phyloP scores from a whole-genome alignment of 2,113 vertebrate species.

The Microcebus ravelobensis region DNA sequence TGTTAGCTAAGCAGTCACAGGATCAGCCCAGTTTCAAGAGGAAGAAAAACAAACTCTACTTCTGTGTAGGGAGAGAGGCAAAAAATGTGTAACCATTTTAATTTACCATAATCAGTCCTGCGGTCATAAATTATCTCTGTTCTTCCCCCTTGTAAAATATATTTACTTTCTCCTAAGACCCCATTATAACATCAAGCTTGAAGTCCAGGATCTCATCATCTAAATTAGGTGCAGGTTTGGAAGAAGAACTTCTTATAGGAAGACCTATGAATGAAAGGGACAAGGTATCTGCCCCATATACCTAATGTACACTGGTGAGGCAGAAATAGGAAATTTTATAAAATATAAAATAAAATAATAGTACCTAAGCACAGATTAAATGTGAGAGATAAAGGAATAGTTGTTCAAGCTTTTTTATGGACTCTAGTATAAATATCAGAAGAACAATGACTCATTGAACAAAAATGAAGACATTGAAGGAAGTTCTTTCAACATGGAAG shows the following conservation, averaged over 20 bases:
- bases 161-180: not conserved
- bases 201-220: not conserved
- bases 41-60: not conserved
- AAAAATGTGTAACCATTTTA: not conserved
- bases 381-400: not conserved
- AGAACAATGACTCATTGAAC: not conserved
- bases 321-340: not conserved
- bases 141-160: not conserved
- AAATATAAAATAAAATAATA: not conserved
- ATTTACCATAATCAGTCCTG: not conserved
- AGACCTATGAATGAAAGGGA: not conserved
- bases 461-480: not conserved
- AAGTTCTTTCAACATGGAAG: not conserved
- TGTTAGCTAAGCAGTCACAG: not conserved
- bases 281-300: not conserved
- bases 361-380: not conserved
- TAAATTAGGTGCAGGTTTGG: not conserved
- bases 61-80: not conserved
- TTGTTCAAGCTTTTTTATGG: not conserved
- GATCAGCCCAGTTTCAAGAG: not conserved
- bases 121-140: not conserved
- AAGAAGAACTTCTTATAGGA: not conserved
- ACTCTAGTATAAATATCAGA: not conserved
- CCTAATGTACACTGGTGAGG: not conserved
- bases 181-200: not conserved